These are phyloP conservation scores for Glaucomys volans DNA, from an alignment of 2,113 vertebrate species.

Conservation along the genomic window DNA sequence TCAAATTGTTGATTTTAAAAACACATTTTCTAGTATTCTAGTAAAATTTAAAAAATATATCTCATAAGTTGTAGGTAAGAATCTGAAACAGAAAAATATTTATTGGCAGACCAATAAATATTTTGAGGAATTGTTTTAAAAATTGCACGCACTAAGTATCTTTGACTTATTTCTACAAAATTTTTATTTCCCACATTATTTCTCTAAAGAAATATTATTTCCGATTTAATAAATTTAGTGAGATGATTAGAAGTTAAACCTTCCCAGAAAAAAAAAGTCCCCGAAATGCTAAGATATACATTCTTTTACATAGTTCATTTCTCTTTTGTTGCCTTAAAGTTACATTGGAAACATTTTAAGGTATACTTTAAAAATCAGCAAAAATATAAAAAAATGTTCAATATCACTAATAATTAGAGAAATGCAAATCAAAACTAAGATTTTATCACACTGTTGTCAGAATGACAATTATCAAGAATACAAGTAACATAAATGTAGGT, in stretches of 20 bases:
- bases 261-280: slow-evolving; percentile 29
- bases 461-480: too few relatives aligned
- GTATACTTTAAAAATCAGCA: slow-evolving; percentile 39
- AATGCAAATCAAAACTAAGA: too few relatives aligned
- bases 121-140: background rate
- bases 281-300: background rate
- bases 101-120: background rate
- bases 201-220: slow-evolving; percentile 63
- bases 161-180: slow-evolving; percentile 29
- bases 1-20: background rate
- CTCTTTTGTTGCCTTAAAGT: slow-evolving; percentile 48
- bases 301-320: slow-evolving; percentile 55
- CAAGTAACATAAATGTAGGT: too few relatives aligned
- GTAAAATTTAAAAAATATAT: background rate
- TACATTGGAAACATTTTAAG: slow-evolving; percentile 66
- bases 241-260: slow-evolving; percentile 44
- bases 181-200: background rate
- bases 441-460: too few relatives aligned
- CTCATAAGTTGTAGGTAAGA: background rate
- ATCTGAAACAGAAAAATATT: background rate
- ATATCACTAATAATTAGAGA: too few relatives aligned
- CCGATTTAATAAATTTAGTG: slow-evolving; percentile 23
- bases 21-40: background rate
- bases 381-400: too few relatives aligned
- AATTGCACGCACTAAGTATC: background rate